phyloP scores from a whole-genome alignment of 2,797 vertebrate genomes.

The Melanotaenia trifasciata region DNA sequence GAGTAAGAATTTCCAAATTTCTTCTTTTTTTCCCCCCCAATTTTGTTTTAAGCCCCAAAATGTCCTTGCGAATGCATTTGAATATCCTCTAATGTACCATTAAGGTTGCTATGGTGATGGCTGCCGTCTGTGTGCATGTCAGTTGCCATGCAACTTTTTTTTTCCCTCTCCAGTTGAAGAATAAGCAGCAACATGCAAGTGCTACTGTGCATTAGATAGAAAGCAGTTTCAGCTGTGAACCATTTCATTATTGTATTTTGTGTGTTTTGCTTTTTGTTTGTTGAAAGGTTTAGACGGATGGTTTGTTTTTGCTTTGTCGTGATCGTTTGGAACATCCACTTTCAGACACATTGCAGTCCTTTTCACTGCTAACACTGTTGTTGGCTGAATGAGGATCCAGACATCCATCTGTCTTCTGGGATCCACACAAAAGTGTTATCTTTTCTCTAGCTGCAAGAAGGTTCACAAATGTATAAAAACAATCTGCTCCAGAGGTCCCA shows the following conservation, averaged over 20 bases:
- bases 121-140: conserved; percentile 69
- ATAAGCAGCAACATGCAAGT: conserved; percentile 25
- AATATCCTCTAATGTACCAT: conserved; percentile 72
- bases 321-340: background rate
- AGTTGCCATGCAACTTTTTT: conserved; percentile 79
- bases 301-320: background rate
- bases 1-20: conserved; percentile 25
- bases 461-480: background rate
- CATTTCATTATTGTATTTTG: background rate
- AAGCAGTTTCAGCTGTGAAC: background rate
- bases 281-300: background rate
- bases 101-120: conserved; percentile 80
- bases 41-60: conserved; percentile 46
- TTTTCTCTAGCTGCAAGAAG: background rate
- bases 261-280: background rate
- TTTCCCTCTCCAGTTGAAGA: conserved; percentile 35
- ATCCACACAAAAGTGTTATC: background rate
- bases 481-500: background rate
- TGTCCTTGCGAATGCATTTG: conserved; percentile 73
- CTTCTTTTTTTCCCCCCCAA: conserved; percentile 6
- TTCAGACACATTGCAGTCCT: background rate
- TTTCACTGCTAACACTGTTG: background rate
- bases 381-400: background rate
- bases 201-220: background rate
- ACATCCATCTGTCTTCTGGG: background rate